phyloP scores from a whole-genome alignment of 2,797 vertebrate genomes.

The Chiloscyllium punctatum region DNA sequence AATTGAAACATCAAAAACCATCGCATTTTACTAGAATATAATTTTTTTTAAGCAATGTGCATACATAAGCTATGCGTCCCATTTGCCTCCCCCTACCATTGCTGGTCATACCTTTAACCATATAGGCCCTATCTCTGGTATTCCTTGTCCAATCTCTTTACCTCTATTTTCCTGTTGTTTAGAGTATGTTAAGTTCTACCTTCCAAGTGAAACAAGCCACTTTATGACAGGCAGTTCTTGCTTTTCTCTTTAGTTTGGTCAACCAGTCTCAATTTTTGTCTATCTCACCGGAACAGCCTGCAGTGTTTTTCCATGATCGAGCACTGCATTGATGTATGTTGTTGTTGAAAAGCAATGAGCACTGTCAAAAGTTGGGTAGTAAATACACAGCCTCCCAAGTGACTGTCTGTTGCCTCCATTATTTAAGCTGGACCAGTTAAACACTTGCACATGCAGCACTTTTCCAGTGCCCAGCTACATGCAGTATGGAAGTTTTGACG shows the following conservation, averaged over 20 bases:
- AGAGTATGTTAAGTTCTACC: too few species aligned
- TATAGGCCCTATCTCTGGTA: neutral
- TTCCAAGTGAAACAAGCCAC: too few species aligned
- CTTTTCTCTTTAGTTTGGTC: neutral
- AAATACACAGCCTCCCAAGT: neutral
- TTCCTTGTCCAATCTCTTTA: neutral
- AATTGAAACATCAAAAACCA: neutral
- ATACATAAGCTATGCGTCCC: neutral
- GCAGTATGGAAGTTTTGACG: neutral
- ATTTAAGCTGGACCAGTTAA: neutral
- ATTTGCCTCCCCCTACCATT: neutral
- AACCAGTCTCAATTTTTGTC: neutral
- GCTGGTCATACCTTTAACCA: neutral
- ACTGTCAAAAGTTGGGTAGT: neutral
- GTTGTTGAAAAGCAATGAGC: neutral
- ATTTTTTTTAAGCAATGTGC: neutral
- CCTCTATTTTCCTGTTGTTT: neutral
- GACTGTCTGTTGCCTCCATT: neutral
- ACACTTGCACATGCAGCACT: neutral
- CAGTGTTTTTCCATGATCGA: neutral
- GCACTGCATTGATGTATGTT: neutral
- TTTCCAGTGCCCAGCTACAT: too few species aligned
- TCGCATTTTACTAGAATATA: neutral
- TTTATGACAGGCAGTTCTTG: neutral
- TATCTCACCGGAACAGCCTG: neutral